Evolutionary conservation across 2,113 vertebrate species (phyloP).

Genomic region (Coptodon rendalli): DNA sequence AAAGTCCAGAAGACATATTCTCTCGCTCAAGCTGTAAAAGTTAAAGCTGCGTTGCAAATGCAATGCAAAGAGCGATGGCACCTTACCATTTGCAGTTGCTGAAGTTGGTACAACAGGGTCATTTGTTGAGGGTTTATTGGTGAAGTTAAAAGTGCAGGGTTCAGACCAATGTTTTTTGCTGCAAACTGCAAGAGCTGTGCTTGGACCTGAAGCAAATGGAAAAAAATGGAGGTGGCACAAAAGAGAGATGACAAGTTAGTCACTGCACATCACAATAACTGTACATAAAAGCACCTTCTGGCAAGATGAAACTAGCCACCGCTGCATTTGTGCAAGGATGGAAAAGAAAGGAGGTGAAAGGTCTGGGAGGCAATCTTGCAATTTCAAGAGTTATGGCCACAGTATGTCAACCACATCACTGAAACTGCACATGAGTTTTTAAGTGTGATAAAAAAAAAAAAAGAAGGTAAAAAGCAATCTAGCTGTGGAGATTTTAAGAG

Average conservation of each 20-base stretch:
- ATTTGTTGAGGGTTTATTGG: constrained; percentile 99
- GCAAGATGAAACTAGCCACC: neutral
- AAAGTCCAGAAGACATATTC: neutral
- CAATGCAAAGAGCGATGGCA: neutral
- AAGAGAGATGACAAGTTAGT: neutral
- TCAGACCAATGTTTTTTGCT: constrained; percentile 99
- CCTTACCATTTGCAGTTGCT: constrained; percentile 99
- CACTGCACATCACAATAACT: neutral
- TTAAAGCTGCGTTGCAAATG: neutral
- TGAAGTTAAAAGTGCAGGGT: constrained; percentile 99
- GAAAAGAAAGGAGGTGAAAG: neutral
- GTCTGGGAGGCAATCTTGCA: neutral
- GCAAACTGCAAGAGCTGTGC: constrained; percentile 99
- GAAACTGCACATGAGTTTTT: neutral
- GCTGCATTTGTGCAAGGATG: neutral
- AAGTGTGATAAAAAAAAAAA: neutral
- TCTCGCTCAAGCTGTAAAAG: neutral
- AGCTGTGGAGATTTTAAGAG: neutral
- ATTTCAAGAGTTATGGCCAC: neutral
- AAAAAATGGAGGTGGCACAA: neutral
- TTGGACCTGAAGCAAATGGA: constrained; percentile 83
- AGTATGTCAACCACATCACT: neutral
- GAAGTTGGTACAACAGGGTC: constrained; percentile 99
- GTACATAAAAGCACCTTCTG: neutral
- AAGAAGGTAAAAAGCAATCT: neutral